Conservation (phyloP, 30 jellyfish, hydroid and myxozoan species). For the Aurelia sp. region DNA sequence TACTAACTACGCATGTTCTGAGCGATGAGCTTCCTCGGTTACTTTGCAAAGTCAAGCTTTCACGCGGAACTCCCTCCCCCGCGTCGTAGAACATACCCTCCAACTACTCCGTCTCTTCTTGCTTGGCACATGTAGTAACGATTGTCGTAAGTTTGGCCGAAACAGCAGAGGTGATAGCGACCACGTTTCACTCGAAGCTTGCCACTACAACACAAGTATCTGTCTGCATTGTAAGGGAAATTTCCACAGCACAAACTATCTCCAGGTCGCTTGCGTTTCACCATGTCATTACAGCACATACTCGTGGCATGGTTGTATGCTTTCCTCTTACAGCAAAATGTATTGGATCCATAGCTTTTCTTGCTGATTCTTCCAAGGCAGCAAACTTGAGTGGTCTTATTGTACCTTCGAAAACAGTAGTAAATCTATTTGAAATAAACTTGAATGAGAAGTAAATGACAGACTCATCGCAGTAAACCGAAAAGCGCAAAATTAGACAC, state of each 20-base stretch:
- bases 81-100: slow-evolving; percentile 54
- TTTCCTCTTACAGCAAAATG: slow-evolving; percentile 41
- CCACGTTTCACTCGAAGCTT: slow-evolving; percentile 29
- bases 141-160: slow-evolving; percentile 63
- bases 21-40: no score
- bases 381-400: slow-evolving; percentile 57
- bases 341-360: slow-evolving; percentile 29
- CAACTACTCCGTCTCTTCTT: background rate
- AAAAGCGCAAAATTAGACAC: background rate
- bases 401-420: slow-evolving; percentile 10
- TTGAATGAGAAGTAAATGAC: background rate
- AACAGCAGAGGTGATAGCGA: slow-evolving; percentile 57
- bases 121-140: slow-evolving; percentile 60
- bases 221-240: slow-evolving; percentile 37
- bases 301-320: slow-evolving; percentile 8
- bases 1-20: no score
- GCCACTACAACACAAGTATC: slow-evolving; percentile 56
- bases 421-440: background rate
- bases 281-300: slow-evolving; percentile 34
- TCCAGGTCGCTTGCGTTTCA: slow-evolving; percentile 2
- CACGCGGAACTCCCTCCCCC: slow-evolving; percentile 48
- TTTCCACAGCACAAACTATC: slow-evolving; percentile 42
- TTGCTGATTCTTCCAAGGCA: slow-evolving; percentile 21
- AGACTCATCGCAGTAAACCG: background rate
- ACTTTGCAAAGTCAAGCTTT: no score